phyloP scores from a whole-genome alignment of 2,888 invertebrate species.

The Amaurobius ferox region DNA sequence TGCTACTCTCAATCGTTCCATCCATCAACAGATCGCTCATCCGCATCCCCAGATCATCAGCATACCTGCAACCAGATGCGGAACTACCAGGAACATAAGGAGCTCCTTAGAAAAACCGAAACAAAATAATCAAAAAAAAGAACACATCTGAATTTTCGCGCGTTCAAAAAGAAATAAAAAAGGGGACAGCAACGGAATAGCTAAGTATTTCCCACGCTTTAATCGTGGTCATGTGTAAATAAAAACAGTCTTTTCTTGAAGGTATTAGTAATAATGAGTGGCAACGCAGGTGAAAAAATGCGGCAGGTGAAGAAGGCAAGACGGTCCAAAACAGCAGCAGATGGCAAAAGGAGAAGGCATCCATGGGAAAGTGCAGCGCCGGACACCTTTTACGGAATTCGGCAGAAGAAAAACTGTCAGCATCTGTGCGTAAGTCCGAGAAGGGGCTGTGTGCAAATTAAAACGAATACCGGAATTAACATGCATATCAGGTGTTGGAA shows the following conservation, averaged over 20 bases:
- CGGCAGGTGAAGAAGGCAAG: slow-evolving; percentile 1
- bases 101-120: no score
- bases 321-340: slow-evolving; percentile 19
- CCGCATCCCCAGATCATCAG: no score
- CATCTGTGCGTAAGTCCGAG: background rate
- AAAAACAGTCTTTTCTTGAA: slow-evolving; percentile 25
- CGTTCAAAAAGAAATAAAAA: no score
- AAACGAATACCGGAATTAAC: no score
- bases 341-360: slow-evolving; percentile 10
- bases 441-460: no score
- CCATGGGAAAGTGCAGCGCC: background rate
- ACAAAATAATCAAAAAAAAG: no score
- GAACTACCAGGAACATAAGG: no score
- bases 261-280: slow-evolving; percentile 21
- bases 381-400: background rate
- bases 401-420: background rate
- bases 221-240: slow-evolving; percentile 18
- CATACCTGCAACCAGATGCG: no score
- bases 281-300: slow-evolving; percentile 31
- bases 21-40: no score
- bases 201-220: slow-evolving; percentile 32
- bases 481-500: no score
- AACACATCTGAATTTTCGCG: no score
- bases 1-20: no score
- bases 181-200: background rate